These are phyloP conservation scores for Coptodon bakossiorum DNA, from an alignment of 2,113 vertebrate species.

Conservation along the genomic window DNA sequence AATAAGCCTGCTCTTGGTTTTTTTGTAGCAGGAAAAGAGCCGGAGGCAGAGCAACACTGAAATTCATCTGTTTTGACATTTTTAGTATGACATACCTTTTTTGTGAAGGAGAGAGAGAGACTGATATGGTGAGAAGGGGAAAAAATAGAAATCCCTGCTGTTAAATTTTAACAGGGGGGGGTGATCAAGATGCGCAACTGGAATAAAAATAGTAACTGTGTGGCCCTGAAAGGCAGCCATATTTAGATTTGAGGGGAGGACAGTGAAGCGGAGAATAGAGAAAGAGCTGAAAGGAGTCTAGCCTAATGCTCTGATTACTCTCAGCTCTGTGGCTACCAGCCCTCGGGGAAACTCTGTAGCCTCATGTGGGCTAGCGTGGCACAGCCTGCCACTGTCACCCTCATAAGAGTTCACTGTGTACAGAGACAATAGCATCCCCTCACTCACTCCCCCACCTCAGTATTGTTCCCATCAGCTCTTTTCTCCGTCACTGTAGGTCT, in stretches of 20 bases:
- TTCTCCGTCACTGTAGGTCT: background rate
- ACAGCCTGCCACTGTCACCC: slow-evolving; percentile 36
- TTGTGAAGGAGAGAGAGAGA: background rate
- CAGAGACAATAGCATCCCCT: background rate
- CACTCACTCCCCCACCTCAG: background rate
- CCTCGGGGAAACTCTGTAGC: background rate
- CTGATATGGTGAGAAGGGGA: background rate
- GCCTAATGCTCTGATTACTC: slow-evolving; percentile 12
- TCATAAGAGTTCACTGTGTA: background rate
- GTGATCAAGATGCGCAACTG: background rate
- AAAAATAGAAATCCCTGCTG: background rate
- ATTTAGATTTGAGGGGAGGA: background rate
- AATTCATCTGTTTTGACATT: background rate
- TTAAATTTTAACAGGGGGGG: background rate
- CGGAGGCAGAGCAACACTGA: background rate
- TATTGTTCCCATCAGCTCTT: background rate
- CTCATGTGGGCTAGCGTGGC: slow-evolving; percentile 32
- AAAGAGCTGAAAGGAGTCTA: background rate
- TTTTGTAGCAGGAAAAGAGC: background rate
- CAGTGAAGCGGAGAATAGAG: background rate
- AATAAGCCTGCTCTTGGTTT: background rate
- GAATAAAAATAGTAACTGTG: background rate
- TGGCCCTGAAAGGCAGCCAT: background rate
- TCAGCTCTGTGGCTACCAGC: background rate
- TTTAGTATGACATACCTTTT: background rate